Conservation (phyloP, 2,888 invertebrate species). For the Nomada ferruginata region DNA sequence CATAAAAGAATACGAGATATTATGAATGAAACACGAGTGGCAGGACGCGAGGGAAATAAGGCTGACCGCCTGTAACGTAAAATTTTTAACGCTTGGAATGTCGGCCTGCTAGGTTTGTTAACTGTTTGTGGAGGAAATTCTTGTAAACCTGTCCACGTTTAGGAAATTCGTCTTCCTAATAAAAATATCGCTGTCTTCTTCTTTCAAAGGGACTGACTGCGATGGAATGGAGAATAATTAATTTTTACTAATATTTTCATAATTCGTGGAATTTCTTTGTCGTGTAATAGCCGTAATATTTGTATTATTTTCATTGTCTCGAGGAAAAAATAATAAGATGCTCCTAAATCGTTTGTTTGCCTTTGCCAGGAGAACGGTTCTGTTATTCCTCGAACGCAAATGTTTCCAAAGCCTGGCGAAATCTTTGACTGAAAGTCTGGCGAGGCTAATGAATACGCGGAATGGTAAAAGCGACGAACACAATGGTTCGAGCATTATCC, state of each 20-base stretch:
- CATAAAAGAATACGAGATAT: slow-evolving; percentile 70
- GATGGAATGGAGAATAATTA: too few species aligned
- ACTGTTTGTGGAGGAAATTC: slow-evolving; percentile 47
- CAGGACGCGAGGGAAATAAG: slow-evolving; percentile 73
- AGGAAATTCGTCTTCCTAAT: neutral
- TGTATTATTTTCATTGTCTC: neutral
- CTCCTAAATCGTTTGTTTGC: neutral
- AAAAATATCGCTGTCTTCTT: too few species aligned
- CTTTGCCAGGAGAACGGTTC: neutral
- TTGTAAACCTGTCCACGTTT: slow-evolving; percentile 8
- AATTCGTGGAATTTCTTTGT: too few species aligned
- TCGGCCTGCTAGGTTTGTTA: slow-evolving; percentile 53
- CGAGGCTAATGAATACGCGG: slow-evolving; percentile 16
- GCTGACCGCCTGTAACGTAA: slow-evolving; percentile 48
- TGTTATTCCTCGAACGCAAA: slow-evolving; percentile 1
- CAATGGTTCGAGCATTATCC: slow-evolving; percentile 11
- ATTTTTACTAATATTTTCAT: too few species aligned
- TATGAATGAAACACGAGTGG: slow-evolving; percentile 74
- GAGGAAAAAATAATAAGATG: neutral
- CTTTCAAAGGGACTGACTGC: too few species aligned
- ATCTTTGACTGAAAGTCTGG: slow-evolving; percentile 13
- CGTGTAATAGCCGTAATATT: too few species aligned
- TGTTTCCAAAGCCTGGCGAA: slow-evolving; percentile 11
- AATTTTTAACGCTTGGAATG: slow-evolving; percentile 57
- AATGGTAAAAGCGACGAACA: slow-evolving; percentile 1